Conservation (phyloP, 2,797 vertebrate genomes). For the Rhabdophis nuchalis region DNA sequence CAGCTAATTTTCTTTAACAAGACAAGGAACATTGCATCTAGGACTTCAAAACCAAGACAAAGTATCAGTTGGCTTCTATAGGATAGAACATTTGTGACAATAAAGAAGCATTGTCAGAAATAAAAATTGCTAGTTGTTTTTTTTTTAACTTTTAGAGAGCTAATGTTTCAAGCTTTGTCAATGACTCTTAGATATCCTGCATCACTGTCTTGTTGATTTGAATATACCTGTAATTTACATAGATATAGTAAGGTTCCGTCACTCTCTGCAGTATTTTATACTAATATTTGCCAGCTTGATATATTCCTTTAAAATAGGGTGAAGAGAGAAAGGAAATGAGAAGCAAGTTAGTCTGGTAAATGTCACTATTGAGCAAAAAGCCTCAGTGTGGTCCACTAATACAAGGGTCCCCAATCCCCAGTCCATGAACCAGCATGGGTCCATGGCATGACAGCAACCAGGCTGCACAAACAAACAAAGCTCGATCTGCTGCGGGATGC, state of each 20-base stretch:
- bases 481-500: too few species aligned
- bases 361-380: conserved; percentile 38
- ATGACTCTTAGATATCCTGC: background rate
- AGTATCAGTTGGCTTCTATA: background rate
- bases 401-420: too few species aligned
- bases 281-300: conserved; percentile 8
- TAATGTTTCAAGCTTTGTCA: rapidly evolving
- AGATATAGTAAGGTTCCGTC: conserved; percentile 3
- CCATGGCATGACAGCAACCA: too few species aligned
- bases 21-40: background rate
- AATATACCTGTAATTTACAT: background rate
- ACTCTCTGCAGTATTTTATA: background rate
- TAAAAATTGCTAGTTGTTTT: background rate
- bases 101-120: background rate
- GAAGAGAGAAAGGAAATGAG: background rate
- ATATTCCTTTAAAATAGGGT: background rate
- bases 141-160: background rate
- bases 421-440: too few species aligned
- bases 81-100: background rate
- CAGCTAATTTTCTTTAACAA: conserved; percentile 9
- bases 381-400: background rate
- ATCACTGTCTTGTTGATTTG: background rate
- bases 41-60: background rate
- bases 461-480: too few species aligned
- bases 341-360: conserved; percentile 26